Evolutionary conservation across 2,888 invertebrate genomes (phyloP).

Genomic region (Bugulina stolonifera): DNA sequence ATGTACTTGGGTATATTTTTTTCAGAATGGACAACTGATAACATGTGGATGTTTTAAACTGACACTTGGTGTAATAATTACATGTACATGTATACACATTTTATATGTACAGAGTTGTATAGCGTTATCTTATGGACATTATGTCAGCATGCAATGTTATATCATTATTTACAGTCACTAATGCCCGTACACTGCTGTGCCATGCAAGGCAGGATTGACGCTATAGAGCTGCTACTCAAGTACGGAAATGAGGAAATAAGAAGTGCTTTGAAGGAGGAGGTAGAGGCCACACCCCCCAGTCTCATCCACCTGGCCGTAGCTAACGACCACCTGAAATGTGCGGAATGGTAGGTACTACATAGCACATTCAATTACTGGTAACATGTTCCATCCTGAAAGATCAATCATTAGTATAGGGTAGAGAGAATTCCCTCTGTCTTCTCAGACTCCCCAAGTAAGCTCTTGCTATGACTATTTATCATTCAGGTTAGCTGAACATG

Average conservation of each 20-base stretch:
- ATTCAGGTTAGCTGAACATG: conserved; percentile 42
- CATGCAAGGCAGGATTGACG: conserved; percentile 49
- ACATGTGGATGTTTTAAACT: too few relatives aligned
- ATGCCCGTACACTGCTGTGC: conserved; percentile 50
- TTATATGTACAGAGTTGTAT: too few relatives aligned
- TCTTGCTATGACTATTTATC: too few relatives aligned
- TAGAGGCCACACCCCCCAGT: conserved; percentile 40
- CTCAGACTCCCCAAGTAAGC: too few relatives aligned
- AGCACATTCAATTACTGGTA: neutral
- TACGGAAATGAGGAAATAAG: conserved; percentile 33
- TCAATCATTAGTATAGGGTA: too few relatives aligned
- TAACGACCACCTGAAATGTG: conserved; percentile 43
- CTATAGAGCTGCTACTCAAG: conserved; percentile 39
- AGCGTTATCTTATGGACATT: too few relatives aligned
- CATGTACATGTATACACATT: conserved; percentile 1
- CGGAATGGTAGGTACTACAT: conserved; percentile 38
- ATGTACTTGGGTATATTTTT: too few relatives aligned
- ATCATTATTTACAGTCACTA: conserved; percentile 37
- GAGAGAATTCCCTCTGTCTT: too few relatives aligned
- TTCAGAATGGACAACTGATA: too few relatives aligned
- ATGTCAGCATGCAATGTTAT: too few relatives aligned
- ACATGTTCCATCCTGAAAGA: neutral
- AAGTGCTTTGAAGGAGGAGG: conserved; percentile 36
- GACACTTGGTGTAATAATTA: conserved; percentile 7
- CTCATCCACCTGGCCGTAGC: conserved; percentile 45